Evolutionary conservation across 2,113 vertebrate genomes (phyloP).

Genomic region (Gymnocephalus cernua): DNA sequence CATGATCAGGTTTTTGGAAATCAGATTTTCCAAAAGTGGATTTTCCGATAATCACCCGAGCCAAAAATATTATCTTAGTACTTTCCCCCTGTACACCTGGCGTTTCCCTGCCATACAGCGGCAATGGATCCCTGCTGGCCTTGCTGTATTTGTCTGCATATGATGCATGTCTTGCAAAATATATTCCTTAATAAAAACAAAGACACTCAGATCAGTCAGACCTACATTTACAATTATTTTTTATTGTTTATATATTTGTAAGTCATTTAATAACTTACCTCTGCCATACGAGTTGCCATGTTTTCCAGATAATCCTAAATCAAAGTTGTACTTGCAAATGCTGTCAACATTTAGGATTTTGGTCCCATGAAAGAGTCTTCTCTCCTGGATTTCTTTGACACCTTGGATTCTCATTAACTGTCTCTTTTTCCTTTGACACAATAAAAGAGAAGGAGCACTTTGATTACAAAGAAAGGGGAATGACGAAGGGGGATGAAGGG

Average conservation of each 20-base stretch:
- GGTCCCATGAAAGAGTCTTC: conserved; percentile 90
- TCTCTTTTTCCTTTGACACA: conserved; percentile 86
- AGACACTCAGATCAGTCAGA: background rate
- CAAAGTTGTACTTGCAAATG: conserved; percentile 94
- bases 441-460: background rate
- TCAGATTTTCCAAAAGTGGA: conserved; percentile 76
- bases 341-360: conserved; percentile 84
- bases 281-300: conserved; percentile 83
- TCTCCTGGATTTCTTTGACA: conserved; percentile 82
- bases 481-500: rapidly evolving
- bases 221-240: background rate
- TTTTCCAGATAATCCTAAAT: conserved; percentile 86
- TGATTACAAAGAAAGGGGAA: rapidly evolving
- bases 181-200: conserved; percentile 84
- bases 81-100: rapidly evolving
- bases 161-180: conserved; percentile 88
- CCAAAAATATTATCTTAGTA: conserved; percentile 87
- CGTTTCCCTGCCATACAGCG: conserved; percentile 37
- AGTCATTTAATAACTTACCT: conserved; percentile 76
- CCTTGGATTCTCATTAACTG: conserved; percentile 88
- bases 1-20: conserved; percentile 86
- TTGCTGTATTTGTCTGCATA: conserved; percentile 85
- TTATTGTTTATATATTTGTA: background rate
- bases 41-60: conserved; percentile 89
- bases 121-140: conserved; percentile 51